Percentiles rank a stretch among this genome's conserved stretches.
phyloP scores from a whole-genome alignment of 37 sponge, comb jelly and placozoan genomes.

The Cladorhizidae sp. region DNA sequence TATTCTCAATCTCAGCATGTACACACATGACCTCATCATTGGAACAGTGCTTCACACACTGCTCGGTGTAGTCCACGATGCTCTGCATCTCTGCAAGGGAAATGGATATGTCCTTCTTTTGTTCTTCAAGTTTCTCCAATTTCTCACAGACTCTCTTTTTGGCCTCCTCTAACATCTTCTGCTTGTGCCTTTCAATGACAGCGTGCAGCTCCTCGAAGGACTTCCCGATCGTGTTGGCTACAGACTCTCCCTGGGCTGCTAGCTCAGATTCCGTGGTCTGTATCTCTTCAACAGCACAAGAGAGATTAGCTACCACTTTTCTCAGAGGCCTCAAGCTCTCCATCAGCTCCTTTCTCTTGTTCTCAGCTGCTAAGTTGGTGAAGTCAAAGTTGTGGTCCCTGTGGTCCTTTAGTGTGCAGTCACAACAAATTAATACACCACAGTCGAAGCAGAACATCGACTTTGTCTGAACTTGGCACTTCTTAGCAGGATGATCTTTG shows the following conservation, averaged over 20 bases:
- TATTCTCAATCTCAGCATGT: not conserved
- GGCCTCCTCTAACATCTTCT: constrained; percentile 9
- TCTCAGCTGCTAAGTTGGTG: not conserved
- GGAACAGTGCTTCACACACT: not conserved
- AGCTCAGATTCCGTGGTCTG: not conserved
- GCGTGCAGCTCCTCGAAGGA: constrained; percentile 8
- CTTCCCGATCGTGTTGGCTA: not conserved
- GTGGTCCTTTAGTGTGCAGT: not conserved
- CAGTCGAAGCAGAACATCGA: not conserved
- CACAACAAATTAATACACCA: not conserved
- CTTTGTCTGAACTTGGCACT: not conserved
- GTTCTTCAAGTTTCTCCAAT: not conserved
- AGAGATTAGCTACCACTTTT: not conserved
- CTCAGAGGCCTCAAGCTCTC: not conserved
- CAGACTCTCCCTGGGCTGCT: not conserved
- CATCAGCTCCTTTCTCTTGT: not conserved
- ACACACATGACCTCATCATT: constrained; percentile 14
- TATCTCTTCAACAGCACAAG: not conserved
- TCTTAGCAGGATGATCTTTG: not conserved
- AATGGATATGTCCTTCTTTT: constrained; percentile 12
- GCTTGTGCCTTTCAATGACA: constrained; percentile 1
- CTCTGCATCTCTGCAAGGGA: constrained; percentile 12
- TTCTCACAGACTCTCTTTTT: not conserved
- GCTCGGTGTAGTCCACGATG: constrained; percentile 14
- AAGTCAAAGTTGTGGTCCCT: not conserved